Evolutionary conservation across 2,888 invertebrate species (phyloP), one percentile per base, ranked within the genome.

Genomic region (Meloe dianella): DNA sequence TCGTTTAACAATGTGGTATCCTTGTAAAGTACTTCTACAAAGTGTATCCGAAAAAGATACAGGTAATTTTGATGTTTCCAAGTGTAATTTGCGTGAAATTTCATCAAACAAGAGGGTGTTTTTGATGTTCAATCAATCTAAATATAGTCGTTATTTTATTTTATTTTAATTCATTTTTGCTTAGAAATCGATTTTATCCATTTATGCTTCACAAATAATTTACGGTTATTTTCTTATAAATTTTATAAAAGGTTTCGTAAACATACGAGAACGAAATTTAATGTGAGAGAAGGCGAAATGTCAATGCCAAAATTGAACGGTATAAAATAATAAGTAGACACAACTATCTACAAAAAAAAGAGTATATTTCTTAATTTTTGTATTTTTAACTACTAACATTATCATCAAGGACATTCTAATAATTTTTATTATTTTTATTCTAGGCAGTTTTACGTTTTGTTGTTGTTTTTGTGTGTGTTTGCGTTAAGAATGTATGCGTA

Each of bases 1-100:
- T 7, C 24, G 35, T 22, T 47, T 59, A 12, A 70, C 56, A 61
- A 82, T 82, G 81, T 82, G 82, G 82, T 80, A 79, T 66, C 81
- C 82, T n/a, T 82, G 82, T 73, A 82, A 80, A 67, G 74, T 80
- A 51, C 79, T 82, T 67, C 72, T 82, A 24, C 79, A 80, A 54
- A 73, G 73, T 56, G 76, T 80, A 6, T 64, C 71, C 4, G 72
- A 73, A 38, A 72, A 74, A 57, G 76, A 76, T 56, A 57, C 69
- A 77, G 78, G 78, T 78, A 67, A 51, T 9, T 9, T 20, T 1
- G 57, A 24, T 22, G 14, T 56, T 22, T 20, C n/a, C n/a, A n/a
- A n/a, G n/a, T n/a, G n/a, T n/a, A n/a, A n/a, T 30, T 24, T 8
- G 14, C 32, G 32, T 30, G n/a, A 59, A 30, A 30, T 61, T 41